Evolutionary conservation across 1,140 invertebrate species (phyloP).

Genomic region (Saccostrea cuccullata): DNA sequence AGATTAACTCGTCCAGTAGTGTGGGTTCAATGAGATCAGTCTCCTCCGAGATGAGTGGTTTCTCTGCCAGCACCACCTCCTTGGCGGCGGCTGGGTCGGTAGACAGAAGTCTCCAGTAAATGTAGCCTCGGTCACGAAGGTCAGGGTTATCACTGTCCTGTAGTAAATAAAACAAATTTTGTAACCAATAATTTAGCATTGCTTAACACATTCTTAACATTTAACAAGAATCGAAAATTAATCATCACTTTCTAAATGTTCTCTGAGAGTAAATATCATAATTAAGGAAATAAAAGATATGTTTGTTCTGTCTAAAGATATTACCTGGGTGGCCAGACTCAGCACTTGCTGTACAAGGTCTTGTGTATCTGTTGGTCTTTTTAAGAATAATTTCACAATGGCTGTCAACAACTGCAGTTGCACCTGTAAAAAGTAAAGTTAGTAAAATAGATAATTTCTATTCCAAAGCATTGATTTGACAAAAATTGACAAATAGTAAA

Average conservation of each 20-base stretch:
- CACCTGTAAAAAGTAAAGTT: constrained; percentile 81
- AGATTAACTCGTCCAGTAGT: constrained; percentile 97
- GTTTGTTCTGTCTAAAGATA: neutral
- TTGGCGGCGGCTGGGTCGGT: constrained; percentile 99
- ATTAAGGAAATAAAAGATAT: too few species aligned
- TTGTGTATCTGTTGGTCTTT: constrained; percentile 98
- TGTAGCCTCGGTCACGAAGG: constrained; percentile 98
- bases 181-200: too few species aligned
- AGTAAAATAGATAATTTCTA: neutral
- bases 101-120: constrained; percentile 99
- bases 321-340: constrained; percentile 91
- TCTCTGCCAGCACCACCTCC: constrained; percentile 99
- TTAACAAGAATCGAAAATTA: too few species aligned
- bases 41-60: constrained; percentile 99
- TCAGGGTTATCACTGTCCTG: constrained; percentile 99
- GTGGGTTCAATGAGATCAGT: constrained; percentile 99
- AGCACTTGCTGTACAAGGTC: constrained; percentile 96
- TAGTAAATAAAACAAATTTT: neutral
- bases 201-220: too few species aligned
- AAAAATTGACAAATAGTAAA: too few species aligned
- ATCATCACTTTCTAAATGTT: too few species aligned
- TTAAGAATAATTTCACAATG: constrained; percentile 99
- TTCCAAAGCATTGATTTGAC: too few species aligned
- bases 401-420: constrained; percentile 97
- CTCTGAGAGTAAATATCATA: too few species aligned